Percentiles rank a stretch among this genome's conserved stretches.
These are phyloP conservation scores for Clepsis dumicolana DNA, from an alignment of 2,888 invertebrate genomes.

Conservation along the genomic window DNA sequence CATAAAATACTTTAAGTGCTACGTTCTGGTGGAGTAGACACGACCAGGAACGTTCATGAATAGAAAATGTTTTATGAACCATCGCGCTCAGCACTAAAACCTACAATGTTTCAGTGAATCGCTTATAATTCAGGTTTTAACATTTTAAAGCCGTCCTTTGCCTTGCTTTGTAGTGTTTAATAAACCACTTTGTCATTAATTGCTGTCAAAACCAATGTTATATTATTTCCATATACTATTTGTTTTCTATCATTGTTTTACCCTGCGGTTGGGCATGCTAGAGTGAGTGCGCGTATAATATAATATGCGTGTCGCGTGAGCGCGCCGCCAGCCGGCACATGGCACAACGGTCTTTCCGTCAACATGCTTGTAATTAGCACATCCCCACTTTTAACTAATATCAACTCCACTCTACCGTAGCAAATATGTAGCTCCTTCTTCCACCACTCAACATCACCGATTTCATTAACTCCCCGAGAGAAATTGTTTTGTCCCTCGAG, in stretches of 20 bases:
- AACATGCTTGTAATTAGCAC: slow-evolving; percentile 76
- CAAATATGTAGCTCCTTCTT: slow-evolving; percentile 64
- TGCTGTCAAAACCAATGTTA: slow-evolving; percentile 49
- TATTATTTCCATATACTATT: slow-evolving; percentile 54
- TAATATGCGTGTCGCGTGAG: slow-evolving; percentile 45
- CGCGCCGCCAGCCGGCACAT: slow-evolving; percentile 53
- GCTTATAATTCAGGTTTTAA: slow-evolving; percentile 70
- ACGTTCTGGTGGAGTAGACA: slow-evolving; percentile 44
- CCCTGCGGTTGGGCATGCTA: slow-evolving; percentile 5
- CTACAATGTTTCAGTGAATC: slow-evolving; percentile 65
- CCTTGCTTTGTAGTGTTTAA: slow-evolving; percentile 41
- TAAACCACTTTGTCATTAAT: slow-evolving; percentile 38
- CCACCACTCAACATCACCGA: slow-evolving; percentile 58
- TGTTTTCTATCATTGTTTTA: slow-evolving; percentile 54
- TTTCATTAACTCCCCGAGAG: slow-evolving; percentile 36
- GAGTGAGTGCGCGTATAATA: slow-evolving; percentile 24
- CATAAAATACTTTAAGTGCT: slow-evolving; percentile 49
- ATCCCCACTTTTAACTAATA: slow-evolving; percentile 73
- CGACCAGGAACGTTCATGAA: slow-evolving; percentile 52
- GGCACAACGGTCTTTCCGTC: slow-evolving; percentile 57
- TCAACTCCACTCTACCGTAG: slow-evolving; percentile 49
- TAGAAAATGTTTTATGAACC: slow-evolving; percentile 68
- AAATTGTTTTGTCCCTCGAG: slow-evolving; percentile 42
- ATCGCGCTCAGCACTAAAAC: slow-evolving; percentile 58
- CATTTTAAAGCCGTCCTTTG: slow-evolving; percentile 74